These are phyloP conservation scores for Rhombomys opimus DNA, from an alignment of 2,113 vertebrate genomes.

Conservation along the genomic window DNA sequence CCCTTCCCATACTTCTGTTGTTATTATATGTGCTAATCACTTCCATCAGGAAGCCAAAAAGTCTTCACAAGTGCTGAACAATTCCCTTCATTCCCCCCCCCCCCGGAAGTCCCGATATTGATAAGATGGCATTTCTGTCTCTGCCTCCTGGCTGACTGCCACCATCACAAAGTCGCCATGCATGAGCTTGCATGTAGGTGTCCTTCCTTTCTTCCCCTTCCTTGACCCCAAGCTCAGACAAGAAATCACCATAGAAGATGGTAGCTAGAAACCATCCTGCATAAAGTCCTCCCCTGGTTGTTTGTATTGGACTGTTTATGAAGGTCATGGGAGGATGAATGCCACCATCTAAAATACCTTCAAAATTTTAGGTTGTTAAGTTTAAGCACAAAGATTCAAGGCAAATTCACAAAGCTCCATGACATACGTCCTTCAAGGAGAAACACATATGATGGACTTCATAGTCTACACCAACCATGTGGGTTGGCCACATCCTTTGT, in stretches of 20 bases:
- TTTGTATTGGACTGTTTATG: too few species aligned
- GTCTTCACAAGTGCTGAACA: not conserved
- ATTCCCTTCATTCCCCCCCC: not conserved
- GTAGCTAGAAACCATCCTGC: fast-evolving
- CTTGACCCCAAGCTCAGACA: not conserved
- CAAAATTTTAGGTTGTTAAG: not conserved
- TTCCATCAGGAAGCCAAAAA: fast-evolving
- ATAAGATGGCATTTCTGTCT: not conserved
- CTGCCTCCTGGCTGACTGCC: fast-evolving
- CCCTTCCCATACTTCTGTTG: not conserved
- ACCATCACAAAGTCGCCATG: not conserved
- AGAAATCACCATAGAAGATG: not conserved
- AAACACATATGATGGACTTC: fast-evolving
- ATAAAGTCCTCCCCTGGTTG: fast-evolving
- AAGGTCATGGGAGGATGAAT: fast-evolving
- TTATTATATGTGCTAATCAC: fast-evolving
- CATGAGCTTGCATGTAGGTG: not conserved
- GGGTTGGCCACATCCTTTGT: fast-evolving
- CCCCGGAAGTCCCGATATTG: fast-evolving
- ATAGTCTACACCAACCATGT: fast-evolving
- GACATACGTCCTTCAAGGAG: not conserved
- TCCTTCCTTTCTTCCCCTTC: not conserved
- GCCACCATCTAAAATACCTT: not conserved
- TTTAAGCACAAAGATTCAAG: not conserved
- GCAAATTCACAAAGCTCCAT: not conserved